Evolutionary conservation across 2,113 vertebrate species (phyloP).

Genomic region (Perca fluviatilis): DNA sequence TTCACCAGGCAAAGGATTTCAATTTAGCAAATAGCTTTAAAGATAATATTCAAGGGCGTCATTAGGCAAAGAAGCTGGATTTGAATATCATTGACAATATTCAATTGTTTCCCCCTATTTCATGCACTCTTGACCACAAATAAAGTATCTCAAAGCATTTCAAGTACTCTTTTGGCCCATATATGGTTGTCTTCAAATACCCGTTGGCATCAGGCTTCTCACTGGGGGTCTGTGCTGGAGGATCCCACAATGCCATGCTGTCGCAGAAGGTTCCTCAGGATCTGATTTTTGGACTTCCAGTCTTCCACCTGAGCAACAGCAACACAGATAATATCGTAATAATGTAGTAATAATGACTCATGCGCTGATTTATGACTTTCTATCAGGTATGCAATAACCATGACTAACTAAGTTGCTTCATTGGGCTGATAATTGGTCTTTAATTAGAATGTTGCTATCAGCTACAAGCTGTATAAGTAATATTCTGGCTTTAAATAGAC

Average conservation of each 20-base stretch:
- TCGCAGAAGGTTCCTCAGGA: conserved; percentile 90
- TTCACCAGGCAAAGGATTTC: conserved; percentile 4
- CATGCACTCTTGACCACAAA: conserved; percentile 61
- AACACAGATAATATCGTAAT: background rate
- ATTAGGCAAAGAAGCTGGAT: conserved; percentile 42
- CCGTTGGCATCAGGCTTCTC: conserved; percentile 51
- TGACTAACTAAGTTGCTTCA: background rate
- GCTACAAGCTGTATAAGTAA: background rate
- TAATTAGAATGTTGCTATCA: background rate
- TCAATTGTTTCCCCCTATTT: conserved; percentile 22
- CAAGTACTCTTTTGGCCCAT: conserved; percentile 72
- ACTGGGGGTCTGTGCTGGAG: conserved; percentile 89
- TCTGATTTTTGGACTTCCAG: conserved; percentile 94
- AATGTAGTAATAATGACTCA: background rate
- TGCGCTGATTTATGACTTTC: background rate
- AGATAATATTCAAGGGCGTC: conserved; percentile 33
- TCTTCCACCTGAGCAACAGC: conserved; percentile 88
- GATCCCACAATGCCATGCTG: conserved; percentile 92
- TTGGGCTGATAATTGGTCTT: background rate
- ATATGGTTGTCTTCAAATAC: conserved; percentile 30
- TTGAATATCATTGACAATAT: conserved; percentile 44
- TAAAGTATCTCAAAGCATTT: conserved; percentile 64
- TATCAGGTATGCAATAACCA: background rate
- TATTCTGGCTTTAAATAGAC: background rate
- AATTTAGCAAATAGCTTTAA: conserved; percentile 34